Conservation (phyloP, 2,797 vertebrate genomes). For the Botia almorhae region DNA sequence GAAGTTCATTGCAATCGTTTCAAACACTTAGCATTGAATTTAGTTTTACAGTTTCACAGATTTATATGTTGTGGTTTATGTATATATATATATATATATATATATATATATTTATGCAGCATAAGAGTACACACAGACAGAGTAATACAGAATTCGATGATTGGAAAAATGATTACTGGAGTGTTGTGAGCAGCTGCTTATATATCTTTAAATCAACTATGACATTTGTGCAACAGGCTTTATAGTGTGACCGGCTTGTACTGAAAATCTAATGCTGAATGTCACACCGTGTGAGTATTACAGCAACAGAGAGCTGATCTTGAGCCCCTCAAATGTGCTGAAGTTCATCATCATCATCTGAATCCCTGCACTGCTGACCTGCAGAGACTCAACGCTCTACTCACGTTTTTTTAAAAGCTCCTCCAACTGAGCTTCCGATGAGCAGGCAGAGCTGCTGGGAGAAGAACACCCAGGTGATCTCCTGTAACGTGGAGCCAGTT, state of each 20-base stretch:
- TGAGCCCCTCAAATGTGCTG: not conserved
- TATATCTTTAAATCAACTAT: too few species aligned
- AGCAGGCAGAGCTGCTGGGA: conserved; percentile 94
- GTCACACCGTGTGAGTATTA: not conserved
- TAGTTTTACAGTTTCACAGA: too few species aligned
- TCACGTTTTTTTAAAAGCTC: conserved; percentile 92
- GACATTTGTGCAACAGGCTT: not conserved
- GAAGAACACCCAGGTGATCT: conserved; percentile 98
- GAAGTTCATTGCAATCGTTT: too few species aligned
- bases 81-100: too few species aligned
- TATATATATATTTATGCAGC: too few species aligned
- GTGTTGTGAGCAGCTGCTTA: too few species aligned
- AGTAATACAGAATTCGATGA: too few species aligned
- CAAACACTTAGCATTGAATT: too few species aligned
- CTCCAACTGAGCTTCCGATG: conserved; percentile 89
- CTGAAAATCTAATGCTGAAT: not conserved
- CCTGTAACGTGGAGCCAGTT: conserved; percentile 89
- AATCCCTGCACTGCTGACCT: not conserved
- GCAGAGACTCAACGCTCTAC: not conserved
- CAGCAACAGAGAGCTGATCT: not conserved
- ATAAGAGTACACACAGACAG: too few species aligned
- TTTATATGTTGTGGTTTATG: too few species aligned
- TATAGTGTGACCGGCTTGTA: not conserved
- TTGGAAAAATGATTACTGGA: too few species aligned
- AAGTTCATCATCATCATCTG: not conserved